These are phyloP conservation scores for Biston stratarius DNA, from an alignment of 2,888 invertebrate species.

Conservation along the genomic window DNA sequence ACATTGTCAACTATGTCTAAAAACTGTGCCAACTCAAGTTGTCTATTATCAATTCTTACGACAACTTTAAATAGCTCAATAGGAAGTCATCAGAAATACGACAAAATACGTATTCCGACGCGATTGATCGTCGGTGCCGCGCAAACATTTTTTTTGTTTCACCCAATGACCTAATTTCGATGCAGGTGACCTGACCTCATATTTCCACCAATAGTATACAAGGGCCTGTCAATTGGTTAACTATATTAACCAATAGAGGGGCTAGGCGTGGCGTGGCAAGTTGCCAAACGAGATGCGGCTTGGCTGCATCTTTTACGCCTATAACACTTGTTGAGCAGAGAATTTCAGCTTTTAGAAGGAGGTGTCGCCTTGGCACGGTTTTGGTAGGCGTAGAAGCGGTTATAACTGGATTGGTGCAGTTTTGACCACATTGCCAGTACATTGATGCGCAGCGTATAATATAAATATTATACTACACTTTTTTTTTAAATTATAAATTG, in stretches of 20 bases:
- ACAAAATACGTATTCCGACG: constrained; percentile 37
- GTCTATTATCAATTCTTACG: too few species aligned
- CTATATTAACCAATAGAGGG: constrained; percentile 84
- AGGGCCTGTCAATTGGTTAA: constrained; percentile 84
- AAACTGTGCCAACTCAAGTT: too few species aligned
- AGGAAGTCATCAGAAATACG: constrained; percentile 13
- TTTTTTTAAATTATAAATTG: too few species aligned
- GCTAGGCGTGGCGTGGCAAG: constrained; percentile 84
- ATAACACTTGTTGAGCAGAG: constrained; percentile 72
- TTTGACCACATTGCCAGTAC: constrained; percentile 9
- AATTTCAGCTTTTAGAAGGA: constrained; percentile 46
- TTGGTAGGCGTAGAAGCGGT: constrained; percentile 26
- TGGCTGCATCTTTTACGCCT: constrained; percentile 73
- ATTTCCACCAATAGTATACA: constrained; percentile 76
- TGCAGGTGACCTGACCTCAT: constrained; percentile 70
- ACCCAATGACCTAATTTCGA: constrained; percentile 69
- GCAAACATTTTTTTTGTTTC: constrained; percentile 52
- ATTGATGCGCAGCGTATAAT: constrained; percentile 9
- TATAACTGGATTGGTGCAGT: constrained; percentile 27
- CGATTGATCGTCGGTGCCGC: constrained; percentile 35
- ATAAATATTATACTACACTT: too few species aligned
- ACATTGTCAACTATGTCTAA: too few species aligned
- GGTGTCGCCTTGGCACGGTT: constrained; percentile 32
- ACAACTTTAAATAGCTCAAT: too few species aligned
- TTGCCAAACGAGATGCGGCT: constrained; percentile 72